Conservation (phyloP, 2,797 vertebrate species). For the Acanthurus lineatus region DNA sequence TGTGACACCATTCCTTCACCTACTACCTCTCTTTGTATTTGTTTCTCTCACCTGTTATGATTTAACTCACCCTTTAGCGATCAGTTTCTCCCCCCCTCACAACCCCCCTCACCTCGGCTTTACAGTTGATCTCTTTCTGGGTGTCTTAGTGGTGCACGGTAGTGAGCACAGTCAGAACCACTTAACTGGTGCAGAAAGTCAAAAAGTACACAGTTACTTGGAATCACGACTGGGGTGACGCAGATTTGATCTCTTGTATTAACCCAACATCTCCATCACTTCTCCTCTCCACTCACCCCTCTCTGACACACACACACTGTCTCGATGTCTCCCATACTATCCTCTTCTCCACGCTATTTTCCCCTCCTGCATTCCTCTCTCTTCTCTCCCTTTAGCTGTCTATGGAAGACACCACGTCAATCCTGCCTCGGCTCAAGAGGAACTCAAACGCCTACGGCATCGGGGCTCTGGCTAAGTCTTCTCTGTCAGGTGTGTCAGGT, state of each 20-base stretch:
- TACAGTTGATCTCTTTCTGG: conserved; percentile 51
- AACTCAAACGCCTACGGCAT: conserved; percentile 98
- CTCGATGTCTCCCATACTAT: conserved; percentile 82
- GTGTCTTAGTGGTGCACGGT: conserved; percentile 71
- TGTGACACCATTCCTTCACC: conserved; percentile 81
- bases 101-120: conserved; percentile 62
- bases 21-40: conserved; percentile 55
- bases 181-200: conserved; percentile 30
- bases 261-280: conserved; percentile 77
- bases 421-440: conserved; percentile 96
- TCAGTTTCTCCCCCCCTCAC: conserved; percentile 48
- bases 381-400: conserved; percentile 90
- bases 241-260: conserved; percentile 72
- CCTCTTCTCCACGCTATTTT: conserved; percentile 49
- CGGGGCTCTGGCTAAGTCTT: conserved; percentile 99
- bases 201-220: conserved; percentile 29
- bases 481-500: conserved; percentile 98
- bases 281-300: conserved; percentile 79
- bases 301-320: conserved; percentile 87
- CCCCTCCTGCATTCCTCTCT: conserved; percentile 72
- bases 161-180: conserved; percentile 67
- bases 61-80: conserved; percentile 76
- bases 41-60: conserved; percentile 63
- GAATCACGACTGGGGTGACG: conserved; percentile 60
- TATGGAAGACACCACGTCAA: conserved; percentile 99